Conservation (phyloP, 2,888 invertebrate species). For the Morpho deidamia region DNA sequence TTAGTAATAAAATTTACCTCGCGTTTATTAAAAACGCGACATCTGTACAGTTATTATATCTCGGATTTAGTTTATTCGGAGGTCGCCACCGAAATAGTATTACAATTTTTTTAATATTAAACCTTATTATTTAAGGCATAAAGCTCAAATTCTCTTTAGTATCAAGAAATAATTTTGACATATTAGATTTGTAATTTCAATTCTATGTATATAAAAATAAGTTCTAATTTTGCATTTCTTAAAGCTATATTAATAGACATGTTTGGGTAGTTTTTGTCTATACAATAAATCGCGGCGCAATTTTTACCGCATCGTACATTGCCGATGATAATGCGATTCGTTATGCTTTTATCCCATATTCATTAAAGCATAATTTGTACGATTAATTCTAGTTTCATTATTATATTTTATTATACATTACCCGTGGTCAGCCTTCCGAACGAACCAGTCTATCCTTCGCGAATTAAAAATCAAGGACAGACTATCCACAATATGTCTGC, state of each 20-base stretch:
- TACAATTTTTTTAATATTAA: background rate
- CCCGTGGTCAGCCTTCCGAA: too few relatives aligned
- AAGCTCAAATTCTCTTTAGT: background rate
- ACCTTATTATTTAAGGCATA: background rate
- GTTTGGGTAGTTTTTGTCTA: slow-evolving; percentile 37
- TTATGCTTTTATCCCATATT: slow-evolving; percentile 42
- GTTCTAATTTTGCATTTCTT: background rate
- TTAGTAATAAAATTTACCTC: too few relatives aligned
- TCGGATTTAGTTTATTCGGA: slow-evolving; percentile 31
- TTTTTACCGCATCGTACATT: slow-evolving; percentile 40
- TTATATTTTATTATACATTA: too few relatives aligned
- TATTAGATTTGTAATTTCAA: too few relatives aligned
- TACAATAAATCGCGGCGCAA: slow-evolving; percentile 39
- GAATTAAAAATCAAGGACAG: too few relatives aligned
- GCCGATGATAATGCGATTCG: slow-evolving; percentile 50
- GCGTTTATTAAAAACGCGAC: too few relatives aligned
- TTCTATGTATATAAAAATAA: background rate
- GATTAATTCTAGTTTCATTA: too few relatives aligned
- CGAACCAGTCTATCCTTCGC: too few relatives aligned
- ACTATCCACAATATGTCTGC: too few relatives aligned
- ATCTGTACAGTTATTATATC: too few relatives aligned
- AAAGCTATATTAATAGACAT: background rate
- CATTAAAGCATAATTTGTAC: too few relatives aligned
- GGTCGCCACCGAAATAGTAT: slow-evolving; percentile 52
- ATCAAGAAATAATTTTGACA: background rate